A percentile compares a stretch with the other conserved stretches of the same genome.
Evolutionary conservation across 2,888 invertebrate species (phyloP).

Genomic region (Polymixis lichenea): DNA sequence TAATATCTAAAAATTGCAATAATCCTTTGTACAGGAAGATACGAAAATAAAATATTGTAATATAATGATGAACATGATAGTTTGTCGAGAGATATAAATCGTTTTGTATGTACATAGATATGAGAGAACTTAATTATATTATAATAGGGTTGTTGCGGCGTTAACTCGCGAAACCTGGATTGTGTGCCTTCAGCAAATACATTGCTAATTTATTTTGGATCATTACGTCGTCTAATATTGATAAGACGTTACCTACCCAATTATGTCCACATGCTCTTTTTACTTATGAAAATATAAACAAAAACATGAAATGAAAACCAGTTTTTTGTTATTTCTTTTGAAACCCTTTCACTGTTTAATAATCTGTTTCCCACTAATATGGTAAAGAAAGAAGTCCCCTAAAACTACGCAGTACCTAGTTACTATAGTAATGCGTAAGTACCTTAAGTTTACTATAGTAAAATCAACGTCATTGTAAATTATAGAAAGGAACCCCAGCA

Average conservation of each 20-base stretch:
- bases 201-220: slow-evolving; percentile 71
- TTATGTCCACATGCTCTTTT: slow-evolving; percentile 73
- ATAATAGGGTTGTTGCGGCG: slow-evolving; percentile 65
- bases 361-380: not conserved
- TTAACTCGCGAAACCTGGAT: slow-evolving; percentile 68
- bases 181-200: slow-evolving; percentile 74
- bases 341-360: not conserved
- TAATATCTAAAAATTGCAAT: slow-evolving; percentile 66
- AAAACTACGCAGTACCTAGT: not conserved
- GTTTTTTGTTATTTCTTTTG: slow-evolving; percentile 55
- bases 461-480: not conserved
- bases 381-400: not conserved
- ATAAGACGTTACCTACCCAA: slow-evolving; percentile 68
- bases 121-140: slow-evolving; percentile 64
- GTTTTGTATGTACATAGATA: slow-evolving; percentile 71
- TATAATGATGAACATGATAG: slow-evolving; percentile 62
- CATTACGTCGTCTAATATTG: slow-evolving; percentile 66
- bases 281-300: slow-evolving; percentile 74
- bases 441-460: not conserved
- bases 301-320: slow-evolving; percentile 57
- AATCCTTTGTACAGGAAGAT: slow-evolving; percentile 71
- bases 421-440: not conserved
- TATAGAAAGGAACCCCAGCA: not conserved
- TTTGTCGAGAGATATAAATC: slow-evolving; percentile 65
- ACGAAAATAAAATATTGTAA: slow-evolving; percentile 64